Percentiles rank a stretch among this genome's conserved stretches.
phyloP scores from a whole-genome alignment of 1,140 invertebrate species.

The Asbolus verrucosus region DNA sequence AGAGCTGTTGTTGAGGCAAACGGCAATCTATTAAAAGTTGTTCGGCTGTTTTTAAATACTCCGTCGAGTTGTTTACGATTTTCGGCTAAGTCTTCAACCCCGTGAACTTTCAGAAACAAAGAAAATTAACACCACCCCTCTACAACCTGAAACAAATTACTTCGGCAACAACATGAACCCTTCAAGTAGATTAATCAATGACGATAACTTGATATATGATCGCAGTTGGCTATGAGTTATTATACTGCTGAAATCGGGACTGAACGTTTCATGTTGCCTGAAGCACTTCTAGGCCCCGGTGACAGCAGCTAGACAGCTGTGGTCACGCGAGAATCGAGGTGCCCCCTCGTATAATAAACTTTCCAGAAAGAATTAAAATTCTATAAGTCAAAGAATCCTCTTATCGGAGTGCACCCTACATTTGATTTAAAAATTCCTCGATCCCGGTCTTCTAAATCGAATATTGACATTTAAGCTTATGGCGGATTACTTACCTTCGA shows the following conservation, averaged over 20 bases:
- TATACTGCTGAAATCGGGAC: conserved; percentile 31
- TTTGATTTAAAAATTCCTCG: conserved; percentile 39
- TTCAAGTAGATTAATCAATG: conserved; percentile 50
- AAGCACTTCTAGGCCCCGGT: conserved; percentile 36
- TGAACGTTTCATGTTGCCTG: conserved; percentile 38
- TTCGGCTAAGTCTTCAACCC: neutral
- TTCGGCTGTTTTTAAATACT: conserved; percentile 30
- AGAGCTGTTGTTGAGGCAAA: conserved; percentile 31
- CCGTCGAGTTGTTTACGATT: conserved; percentile 8
- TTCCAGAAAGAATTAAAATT: conserved; percentile 29
- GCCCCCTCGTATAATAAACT: conserved; percentile 3
- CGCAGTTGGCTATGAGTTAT: conserved; percentile 49
- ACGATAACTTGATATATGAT: conserved; percentile 48
- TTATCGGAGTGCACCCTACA: conserved; percentile 31
- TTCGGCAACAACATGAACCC: conserved; percentile 40
- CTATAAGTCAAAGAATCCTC: conserved; percentile 8
- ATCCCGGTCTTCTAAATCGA: conserved; percentile 40
- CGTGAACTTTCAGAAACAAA: conserved; percentile 24
- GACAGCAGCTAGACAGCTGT: conserved; percentile 45
- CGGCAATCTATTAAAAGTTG: conserved; percentile 44
- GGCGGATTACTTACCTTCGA: conserved; percentile 42
- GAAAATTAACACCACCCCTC: conserved; percentile 31
- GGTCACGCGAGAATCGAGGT: conserved; percentile 43
- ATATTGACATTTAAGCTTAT: conserved; percentile 51
- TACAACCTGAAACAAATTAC: conserved; percentile 43